Evolutionary conservation across 2,888 invertebrate genomes (phyloP).

Genomic region (Spodoptera picta): DNA sequence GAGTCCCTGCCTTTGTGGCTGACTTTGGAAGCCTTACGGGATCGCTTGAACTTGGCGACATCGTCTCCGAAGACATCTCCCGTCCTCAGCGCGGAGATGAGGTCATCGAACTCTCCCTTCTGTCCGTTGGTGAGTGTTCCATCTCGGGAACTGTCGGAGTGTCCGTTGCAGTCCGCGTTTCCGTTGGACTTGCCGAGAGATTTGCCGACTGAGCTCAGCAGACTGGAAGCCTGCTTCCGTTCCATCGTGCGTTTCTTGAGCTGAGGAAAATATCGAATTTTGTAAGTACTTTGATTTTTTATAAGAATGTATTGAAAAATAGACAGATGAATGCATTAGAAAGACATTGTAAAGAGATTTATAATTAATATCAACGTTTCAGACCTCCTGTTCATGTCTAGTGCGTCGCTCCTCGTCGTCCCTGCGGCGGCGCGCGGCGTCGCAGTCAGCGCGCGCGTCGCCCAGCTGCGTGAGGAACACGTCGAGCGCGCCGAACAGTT

Average conservation of each 20-base stretch:
- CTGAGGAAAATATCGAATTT: constrained; percentile 68
- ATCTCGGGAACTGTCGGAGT: constrained; percentile 76
- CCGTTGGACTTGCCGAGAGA: constrained; percentile 90
- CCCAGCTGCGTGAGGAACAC: constrained; percentile 94
- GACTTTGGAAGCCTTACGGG: constrained; percentile 82
- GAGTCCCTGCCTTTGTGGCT: constrained; percentile 83
- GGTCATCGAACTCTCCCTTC: constrained; percentile 98
- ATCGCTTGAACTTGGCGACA: constrained; percentile 94
- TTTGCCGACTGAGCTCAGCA: constrained; percentile 92
- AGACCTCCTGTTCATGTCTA: constrained; percentile 94
- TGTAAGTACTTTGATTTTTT: no score
- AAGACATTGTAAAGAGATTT: no score
- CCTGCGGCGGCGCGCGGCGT: constrained; percentile 93
- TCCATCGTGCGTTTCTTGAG: constrained; percentile 96
- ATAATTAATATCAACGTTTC: neutral
- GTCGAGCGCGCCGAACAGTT: constrained; percentile 97
- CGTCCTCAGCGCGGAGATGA: constrained; percentile 97
- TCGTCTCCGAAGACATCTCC: constrained; percentile 99
- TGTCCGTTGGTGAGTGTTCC: constrained; percentile 81
- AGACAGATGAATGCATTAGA: neutral
- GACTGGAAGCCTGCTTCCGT: constrained; percentile 93
- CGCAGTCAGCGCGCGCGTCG: constrained; percentile 96
- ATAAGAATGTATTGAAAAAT: neutral
- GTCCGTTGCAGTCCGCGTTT: constrained; percentile 88
- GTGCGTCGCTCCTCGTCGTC: constrained; percentile 97